Conservation (phyloP, 2,888 invertebrate species). For the Patella ulyssiponensis region DNA sequence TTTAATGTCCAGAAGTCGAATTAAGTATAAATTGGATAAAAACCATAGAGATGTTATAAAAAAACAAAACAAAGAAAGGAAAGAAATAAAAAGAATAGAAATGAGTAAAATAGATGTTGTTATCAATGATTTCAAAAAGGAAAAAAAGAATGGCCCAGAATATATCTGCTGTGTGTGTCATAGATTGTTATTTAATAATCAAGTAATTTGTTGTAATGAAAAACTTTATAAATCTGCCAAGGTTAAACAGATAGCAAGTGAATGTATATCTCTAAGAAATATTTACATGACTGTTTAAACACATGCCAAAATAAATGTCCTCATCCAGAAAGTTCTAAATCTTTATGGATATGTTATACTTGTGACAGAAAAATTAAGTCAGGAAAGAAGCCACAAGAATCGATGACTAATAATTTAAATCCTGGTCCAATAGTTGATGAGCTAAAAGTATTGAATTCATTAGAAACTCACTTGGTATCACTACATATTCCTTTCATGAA, state of each 20-base stretch:
- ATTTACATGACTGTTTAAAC: neutral
- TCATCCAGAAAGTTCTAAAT: neutral
- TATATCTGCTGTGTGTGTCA: no score
- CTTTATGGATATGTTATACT: conserved; percentile 11
- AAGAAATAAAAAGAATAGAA: no score
- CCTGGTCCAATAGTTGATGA: conserved; percentile 9
- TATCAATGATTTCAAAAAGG: no score
- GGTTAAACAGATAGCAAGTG: neutral
- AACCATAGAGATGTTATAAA: neutral
- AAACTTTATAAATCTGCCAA: no score
- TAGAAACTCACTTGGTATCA: conserved; percentile 32
- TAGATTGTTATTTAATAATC: no score
- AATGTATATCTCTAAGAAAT: neutral
- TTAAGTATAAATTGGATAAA: no score
- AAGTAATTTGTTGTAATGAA: no score
- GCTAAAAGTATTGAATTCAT: conserved; percentile 22
- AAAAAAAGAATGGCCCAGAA: no score
- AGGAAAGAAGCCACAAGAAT: conserved; percentile 20
- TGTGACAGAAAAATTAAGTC: conserved; percentile 21
- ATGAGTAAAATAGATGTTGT: no score
- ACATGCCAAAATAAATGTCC: neutral
- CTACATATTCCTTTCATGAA: conserved; percentile 33
- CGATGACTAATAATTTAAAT: conserved; percentile 20
- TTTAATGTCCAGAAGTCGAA: no score
- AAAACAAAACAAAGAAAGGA: no score